Conservation (phyloP, 2,113 vertebrate genomes). For the Petrocephalus microphthalmus region DNA sequence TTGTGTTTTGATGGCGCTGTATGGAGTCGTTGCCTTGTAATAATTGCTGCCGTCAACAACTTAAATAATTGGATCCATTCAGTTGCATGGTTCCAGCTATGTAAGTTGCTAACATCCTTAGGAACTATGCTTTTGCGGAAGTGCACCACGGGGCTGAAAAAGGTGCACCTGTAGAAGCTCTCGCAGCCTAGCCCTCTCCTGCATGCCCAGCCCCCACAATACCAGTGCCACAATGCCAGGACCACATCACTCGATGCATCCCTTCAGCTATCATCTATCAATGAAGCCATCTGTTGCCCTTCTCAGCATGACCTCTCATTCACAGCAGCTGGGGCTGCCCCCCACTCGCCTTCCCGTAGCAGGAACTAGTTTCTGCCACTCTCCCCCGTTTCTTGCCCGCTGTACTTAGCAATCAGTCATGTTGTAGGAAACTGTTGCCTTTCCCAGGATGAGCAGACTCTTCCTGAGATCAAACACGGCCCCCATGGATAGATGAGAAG, state of each 20-base stretch:
- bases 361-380: neutral
- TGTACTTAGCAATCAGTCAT: neutral
- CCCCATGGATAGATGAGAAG: neutral
- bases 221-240: neutral
- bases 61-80: neutral
- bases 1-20: neutral
- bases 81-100: neutral
- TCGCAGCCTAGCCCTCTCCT: neutral
- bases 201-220: neutral
- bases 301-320: neutral
- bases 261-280: neutral
- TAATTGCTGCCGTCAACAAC: neutral
- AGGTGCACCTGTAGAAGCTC: neutral
- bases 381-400: neutral
- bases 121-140: neutral
- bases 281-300: neutral
- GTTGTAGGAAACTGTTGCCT: neutral
- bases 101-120: neutral
- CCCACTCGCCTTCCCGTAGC: neutral
- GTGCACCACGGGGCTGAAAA: neutral
- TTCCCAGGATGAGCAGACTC: neutral
- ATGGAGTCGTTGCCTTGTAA: neutral
- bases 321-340: neutral
- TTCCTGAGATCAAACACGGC: neutral
- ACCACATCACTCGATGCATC: neutral